Conservation (phyloP, 2,113 vertebrate species). For the Turnix velox region DNA sequence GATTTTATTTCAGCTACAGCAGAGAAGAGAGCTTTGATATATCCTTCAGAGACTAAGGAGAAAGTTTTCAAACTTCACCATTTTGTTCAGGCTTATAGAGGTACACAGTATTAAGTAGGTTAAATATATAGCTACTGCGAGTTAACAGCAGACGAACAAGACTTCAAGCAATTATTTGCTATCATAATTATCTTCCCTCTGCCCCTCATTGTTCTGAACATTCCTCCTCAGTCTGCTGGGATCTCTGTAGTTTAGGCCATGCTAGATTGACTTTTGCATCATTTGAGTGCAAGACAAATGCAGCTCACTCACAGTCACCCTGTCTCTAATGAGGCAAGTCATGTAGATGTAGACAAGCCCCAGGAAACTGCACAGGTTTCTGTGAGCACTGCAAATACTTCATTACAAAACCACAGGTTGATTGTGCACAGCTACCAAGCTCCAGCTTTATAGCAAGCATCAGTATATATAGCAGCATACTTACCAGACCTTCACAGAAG, state of each 20-base stretch:
- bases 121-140: background rate
- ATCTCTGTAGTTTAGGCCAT: background rate
- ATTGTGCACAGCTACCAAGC: background rate
- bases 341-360: background rate
- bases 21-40: background rate
- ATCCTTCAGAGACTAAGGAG: background rate
- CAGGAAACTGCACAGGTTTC: background rate
- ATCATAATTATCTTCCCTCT: background rate
- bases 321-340: background rate
- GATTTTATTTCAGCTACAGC: background rate
- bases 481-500: conserved; percentile 72
- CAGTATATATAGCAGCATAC: conserved; percentile 20
- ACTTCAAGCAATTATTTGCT: background rate
- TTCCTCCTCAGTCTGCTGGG: background rate
- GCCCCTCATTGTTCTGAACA: background rate
- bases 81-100: background rate
- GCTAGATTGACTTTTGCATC: background rate
- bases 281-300: background rate
- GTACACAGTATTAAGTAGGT: background rate
- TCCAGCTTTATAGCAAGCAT: background rate
- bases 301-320: background rate
- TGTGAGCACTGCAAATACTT: background rate
- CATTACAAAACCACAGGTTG: background rate
- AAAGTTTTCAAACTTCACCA: background rate
- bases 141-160: background rate